Percentiles rank a stretch among this genome's conserved stretches.
phyloP scores from a whole-genome alignment of 1,140 invertebrate species.

The Camponotus floridanus region DNA sequence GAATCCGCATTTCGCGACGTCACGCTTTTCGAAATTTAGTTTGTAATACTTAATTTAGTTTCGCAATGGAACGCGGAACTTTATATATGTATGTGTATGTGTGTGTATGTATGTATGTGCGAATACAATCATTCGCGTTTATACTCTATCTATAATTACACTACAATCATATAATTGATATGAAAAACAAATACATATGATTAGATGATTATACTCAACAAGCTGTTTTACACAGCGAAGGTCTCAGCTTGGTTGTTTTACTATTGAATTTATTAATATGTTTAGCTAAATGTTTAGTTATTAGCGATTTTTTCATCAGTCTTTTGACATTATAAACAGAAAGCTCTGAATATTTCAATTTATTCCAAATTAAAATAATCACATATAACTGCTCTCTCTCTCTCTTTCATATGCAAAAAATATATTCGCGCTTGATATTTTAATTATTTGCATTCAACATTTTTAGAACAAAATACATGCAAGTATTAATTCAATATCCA shows the following conservation, averaged over 20 bases:
- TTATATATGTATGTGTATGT: too few species aligned
- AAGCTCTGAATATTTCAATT: neutral
- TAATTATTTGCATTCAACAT: conserved; percentile 19
- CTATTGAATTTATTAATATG: neutral
- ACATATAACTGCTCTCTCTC: neutral
- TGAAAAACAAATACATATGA: neutral
- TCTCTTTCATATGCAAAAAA: neutral
- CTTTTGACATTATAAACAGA: neutral
- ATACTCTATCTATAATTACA: neutral
- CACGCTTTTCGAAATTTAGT: too few species aligned
- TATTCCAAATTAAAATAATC: neutral
- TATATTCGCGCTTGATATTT: neutral
- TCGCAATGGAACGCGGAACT: too few species aligned
- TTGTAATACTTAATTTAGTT: too few species aligned
- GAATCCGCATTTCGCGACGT: neutral
- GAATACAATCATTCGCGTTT: too few species aligned
- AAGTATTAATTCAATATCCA: neutral
- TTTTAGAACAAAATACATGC: neutral
- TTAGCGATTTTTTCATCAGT: neutral
- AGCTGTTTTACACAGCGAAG: neutral
- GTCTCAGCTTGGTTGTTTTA: neutral
- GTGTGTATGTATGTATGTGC: too few species aligned
- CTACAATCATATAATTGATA: too few species aligned
- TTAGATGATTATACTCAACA: neutral
- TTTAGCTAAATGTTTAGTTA: neutral